Evolutionary conservation across 2,888 invertebrate genomes (phyloP), one percentile per base, ranked within the genome.

Genomic region (Drosophila histrio): DNA sequence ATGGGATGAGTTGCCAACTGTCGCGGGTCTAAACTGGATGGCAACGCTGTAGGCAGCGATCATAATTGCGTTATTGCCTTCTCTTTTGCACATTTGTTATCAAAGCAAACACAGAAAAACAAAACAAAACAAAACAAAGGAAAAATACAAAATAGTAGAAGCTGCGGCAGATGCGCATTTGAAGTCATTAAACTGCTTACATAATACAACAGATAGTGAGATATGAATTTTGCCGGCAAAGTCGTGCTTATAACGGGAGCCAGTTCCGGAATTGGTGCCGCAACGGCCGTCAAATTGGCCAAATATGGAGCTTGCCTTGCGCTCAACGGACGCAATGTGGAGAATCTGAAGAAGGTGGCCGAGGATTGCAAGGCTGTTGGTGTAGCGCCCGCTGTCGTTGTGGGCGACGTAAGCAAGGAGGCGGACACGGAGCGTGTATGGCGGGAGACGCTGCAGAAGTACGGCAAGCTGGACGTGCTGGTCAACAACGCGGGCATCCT

Each of bases 401-500:
- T 94, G 17, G 96, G 95, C 0, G 97, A 97, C 82, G 91, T 97
- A 60, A 95, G 94, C 2, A 95, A 95, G 69, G 97, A 97, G 89
- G 90, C 90, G 0, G 96, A 97, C 73, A 94, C 95, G 1, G 94
- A 95, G 87, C 94, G 93, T 6, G 94, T 97, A 56, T 92, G 97
- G 2, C 94, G 95, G 21, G 93, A 94, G 28, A 96, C 97, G 0
- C 91, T 97, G 0, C 92, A 94, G 26, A 95, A 95, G 79, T 97
- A 94, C 88, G 95, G 95, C 0, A 94, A 94, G 89, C 91, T 97
- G 9, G 96, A 97, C 91, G 94, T 97, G n/a, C 91, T 97, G 49
- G 94, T 97, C 0, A 97, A 99, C 91, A 97, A 96, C 92, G 98
- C 98, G 13, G 98, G 98, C 2, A 94, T 96, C 24, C 91, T 98